Evolutionary conservation across 2,888 invertebrate species (phyloP), one percentile per base, ranked within the genome.

Genomic region (Prosopocoilus inquinatus): DNA sequence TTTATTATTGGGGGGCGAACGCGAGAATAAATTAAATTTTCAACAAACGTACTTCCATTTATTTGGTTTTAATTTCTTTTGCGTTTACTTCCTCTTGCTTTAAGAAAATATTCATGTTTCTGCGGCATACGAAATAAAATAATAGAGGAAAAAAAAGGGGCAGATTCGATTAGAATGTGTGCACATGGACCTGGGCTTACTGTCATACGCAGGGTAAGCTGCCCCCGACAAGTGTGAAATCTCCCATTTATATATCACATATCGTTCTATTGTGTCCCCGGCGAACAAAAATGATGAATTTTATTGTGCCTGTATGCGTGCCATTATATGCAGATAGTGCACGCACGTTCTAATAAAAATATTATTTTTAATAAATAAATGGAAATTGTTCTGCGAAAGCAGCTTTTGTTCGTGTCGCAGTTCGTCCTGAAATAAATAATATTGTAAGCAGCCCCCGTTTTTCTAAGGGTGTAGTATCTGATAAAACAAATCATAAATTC

Each of bases 161-260:
- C 20, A 28, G 20, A 53, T 53, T 35, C 39, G 16, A 45, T 16
- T 15, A 32, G 35, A 32, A 32, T 8, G 39, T 50, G 13, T 13
- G 36, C 35, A 38, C 53, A 41, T 47, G 48, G 55, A 44, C 55
- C 44, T 15, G 47, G 52, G 65, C 62, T 65, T 63, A 65, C 43
- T 58, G 65, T 65, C 65, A 65, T 28, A 52, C 32, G 50, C 65
- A 65, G 63, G 39, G 43, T 51, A 46, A 44, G 57, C 57, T 65
- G 65, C 60, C 58, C 61, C 46, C 59, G 65, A 65, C 65, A 65
- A 65, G 62, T 65, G 65, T 63, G 63, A 65, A 65, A 65, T 65
- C 60, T 62, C 62, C 63, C 57, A 64, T 64, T 64, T 64, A 64
- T 64, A 62, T 59, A 34, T 50, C 55, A 52, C 58, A 62, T 58